phyloP scores from a whole-genome alignment of 2,797 vertebrate genomes.

The Tadarida brasiliensis region DNA sequence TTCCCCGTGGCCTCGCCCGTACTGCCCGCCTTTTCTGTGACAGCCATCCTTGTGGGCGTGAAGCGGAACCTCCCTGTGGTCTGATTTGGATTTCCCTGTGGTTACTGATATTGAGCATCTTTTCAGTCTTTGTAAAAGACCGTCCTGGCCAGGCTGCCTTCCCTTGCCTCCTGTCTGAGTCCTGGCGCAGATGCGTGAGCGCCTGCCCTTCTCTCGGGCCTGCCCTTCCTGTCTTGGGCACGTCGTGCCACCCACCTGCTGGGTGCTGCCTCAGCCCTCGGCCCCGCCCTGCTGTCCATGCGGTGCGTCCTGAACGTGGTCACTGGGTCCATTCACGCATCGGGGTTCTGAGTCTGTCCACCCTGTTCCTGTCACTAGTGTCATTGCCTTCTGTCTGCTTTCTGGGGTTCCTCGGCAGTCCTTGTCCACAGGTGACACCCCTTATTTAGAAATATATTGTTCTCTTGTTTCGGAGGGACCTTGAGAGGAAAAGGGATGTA shows the following conservation, averaged over 20 bases:
- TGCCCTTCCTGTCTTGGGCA: background rate
- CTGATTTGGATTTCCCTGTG: background rate
- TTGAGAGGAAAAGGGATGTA: background rate
- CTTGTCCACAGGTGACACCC: background rate
- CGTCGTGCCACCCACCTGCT: background rate
- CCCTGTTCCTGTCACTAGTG: background rate
- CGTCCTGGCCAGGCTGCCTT: background rate
- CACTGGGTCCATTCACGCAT: background rate
- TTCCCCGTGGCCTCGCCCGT: rapidly evolving
- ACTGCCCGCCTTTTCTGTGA: background rate
- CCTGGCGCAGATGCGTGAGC: rapidly evolving
- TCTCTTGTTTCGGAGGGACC: background rate
- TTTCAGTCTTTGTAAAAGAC: background rate
- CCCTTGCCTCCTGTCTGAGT: background rate
- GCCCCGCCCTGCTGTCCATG: rapidly evolving
- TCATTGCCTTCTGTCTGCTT: background rate
- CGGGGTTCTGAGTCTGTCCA: background rate
- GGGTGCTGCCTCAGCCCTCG: rapidly evolving
- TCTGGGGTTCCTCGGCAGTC: background rate
- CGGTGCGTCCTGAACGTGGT: background rate
- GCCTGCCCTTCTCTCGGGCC: background rate
- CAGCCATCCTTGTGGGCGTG: background rate
- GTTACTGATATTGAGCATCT: background rate
- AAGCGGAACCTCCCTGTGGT: background rate
- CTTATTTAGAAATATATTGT: background rate